A percentile compares a stretch with the other conserved stretches of the same genome.
phyloP scores from a whole-genome alignment of 2,888 invertebrate genomes.

The Plemyria rubiginata region DNA sequence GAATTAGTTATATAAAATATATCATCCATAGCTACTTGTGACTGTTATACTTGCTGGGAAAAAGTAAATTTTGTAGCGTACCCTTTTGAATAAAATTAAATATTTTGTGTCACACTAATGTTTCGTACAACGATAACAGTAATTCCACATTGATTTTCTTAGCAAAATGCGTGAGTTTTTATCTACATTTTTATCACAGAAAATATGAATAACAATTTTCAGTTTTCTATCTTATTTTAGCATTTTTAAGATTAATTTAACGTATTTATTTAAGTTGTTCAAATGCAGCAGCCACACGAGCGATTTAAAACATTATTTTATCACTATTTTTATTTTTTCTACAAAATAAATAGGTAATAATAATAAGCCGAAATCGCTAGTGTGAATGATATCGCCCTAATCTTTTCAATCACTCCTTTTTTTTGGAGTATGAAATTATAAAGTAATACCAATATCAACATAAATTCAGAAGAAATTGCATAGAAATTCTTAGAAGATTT shows the following conservation, averaged over 20 bases:
- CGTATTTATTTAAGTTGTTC: neutral
- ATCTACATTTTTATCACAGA: conserved; percentile 67
- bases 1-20: too few species aligned
- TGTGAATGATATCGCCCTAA: neutral
- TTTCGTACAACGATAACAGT: conserved; percentile 31
- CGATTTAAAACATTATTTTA: neutral
- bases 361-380: neutral
- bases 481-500: neutral
- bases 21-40: too few species aligned
- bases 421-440: neutral
- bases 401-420: neutral
- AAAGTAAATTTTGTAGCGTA: neutral
- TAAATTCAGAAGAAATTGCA: neutral
- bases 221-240: conserved; percentile 41
- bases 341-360: neutral
- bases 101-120: conserved; percentile 6
- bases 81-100: conserved; percentile 19
- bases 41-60: neutral
- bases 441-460: neutral
- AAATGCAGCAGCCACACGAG: conserved; percentile 8
- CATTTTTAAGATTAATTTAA: conserved; percentile 9
- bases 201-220: conserved; percentile 53
- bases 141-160: conserved; percentile 38
- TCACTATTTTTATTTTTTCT: neutral
- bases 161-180: conserved; percentile 52